Evolutionary conservation across 2,888 invertebrate species (phyloP), one percentile per base, ranked within the genome.

Genomic region (Antitype chi): DNA sequence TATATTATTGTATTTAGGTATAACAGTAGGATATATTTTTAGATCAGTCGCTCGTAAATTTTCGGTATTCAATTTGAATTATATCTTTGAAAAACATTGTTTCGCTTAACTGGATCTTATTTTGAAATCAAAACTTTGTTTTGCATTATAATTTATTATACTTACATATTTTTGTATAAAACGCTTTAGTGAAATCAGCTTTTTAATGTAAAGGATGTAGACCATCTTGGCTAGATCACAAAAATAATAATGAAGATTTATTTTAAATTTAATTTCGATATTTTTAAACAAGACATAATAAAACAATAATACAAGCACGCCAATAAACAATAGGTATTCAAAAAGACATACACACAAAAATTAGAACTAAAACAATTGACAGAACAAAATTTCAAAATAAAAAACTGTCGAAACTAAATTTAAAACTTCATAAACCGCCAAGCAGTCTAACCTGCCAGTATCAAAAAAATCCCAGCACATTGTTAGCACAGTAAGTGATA

Each of bases 401-500:
- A 25, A 49, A 77, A 23, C 5, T 25, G 17, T n/a, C 25, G 15
- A 66, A 49, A 25, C 8, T 32, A 23, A 62, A 63, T 57, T 38
- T 9, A 23, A 28, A 74, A 62, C 15, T 17, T 15, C 20, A 74
- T 9, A 1, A 62, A 75, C 43, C n/a, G 52, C 71, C 71, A 62
- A 9, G 25, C 49, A 53, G 55, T 57, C 62, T 49, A n/a, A 28
- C 63, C n/a, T 43, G 53, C 32, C 62, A 38, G 53, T 52, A 52
- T 25, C 17, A 52, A 52, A 57, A 57, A 71, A 70, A 62, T 67
- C 67, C 2, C 63, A 76, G 20, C 52, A 68, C 55, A 32, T 68
- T 60, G 67, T 80, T 80, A 64, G 66, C 13, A 13, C 55, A 52
- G 32, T 64, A 81, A 28, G 74, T 84, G 87, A 60, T 81, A 87